These are phyloP conservation scores for Andrena dorsata DNA, from an alignment of 2,888 invertebrate genomes.

Conservation along the genomic window DNA sequence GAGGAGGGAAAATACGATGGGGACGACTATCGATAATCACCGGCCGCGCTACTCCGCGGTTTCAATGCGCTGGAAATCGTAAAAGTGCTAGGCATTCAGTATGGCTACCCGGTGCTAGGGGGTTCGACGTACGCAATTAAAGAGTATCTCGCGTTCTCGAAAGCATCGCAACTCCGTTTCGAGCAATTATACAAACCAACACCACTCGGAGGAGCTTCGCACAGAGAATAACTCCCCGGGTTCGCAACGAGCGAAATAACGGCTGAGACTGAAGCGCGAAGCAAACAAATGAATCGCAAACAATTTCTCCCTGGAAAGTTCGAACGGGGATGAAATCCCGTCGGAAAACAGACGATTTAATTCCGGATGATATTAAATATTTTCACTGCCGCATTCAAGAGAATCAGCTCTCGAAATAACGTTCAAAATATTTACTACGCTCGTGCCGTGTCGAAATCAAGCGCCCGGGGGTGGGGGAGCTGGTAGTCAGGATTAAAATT, in stretches of 20 bases:
- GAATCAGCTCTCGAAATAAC: not conserved
- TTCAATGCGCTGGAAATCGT: constrained; percentile 75
- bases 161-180: constrained; percentile 9
- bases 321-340: constrained; percentile 4
- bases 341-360: not conserved
- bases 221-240: constrained; percentile 28
- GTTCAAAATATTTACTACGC: not conserved
- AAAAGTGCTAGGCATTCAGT: constrained; percentile 72
- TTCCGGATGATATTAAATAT: not conserved
- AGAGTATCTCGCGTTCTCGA: constrained; percentile 43
- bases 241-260: constrained; percentile 3
- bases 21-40: constrained; percentile 57
- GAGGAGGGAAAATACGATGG: constrained; percentile 54
- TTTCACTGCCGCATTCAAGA: not conserved
- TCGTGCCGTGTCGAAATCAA: not conserved
- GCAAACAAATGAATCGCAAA: constrained; percentile 36
- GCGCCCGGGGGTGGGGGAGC: not conserved
- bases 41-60: constrained; percentile 48
- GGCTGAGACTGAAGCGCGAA: not conserved
- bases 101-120: constrained; percentile 57
- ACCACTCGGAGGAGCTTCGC: not conserved
- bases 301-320: not conserved
- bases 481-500: not conserved
- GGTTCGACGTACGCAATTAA: constrained; percentile 62
- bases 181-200: constrained; percentile 38